These are phyloP conservation scores for Cremastinae sp. DNA, from an alignment of 2,888 invertebrate species.

Conservation along the genomic window DNA sequence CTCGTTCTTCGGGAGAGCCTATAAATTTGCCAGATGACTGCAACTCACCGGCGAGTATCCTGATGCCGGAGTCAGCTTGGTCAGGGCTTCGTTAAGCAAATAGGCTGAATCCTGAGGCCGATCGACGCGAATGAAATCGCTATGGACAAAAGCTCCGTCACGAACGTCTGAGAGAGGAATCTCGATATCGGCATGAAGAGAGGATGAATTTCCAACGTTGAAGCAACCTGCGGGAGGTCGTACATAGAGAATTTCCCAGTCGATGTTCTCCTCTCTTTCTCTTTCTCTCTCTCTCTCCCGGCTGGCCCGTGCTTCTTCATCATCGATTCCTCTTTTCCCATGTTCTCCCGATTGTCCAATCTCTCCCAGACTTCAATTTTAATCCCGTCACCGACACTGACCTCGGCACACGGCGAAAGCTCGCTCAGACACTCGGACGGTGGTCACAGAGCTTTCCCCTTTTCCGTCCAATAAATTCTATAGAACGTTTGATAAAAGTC, in stretches of 20 bases:
- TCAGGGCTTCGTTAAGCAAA: background rate
- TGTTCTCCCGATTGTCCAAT: slow-evolving; percentile 28
- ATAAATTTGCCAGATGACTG: slow-evolving; percentile 53
- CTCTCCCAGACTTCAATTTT: slow-evolving; percentile 20
- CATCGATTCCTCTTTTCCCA: slow-evolving; percentile 31
- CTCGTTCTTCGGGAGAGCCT: slow-evolving; percentile 22
- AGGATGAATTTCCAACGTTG: slow-evolving; percentile 45
- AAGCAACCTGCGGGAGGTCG: background rate
- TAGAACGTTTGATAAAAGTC: background rate
- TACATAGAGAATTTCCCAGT: slow-evolving; percentile 33
- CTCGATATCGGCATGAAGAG: slow-evolving; percentile 14
- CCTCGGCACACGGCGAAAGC: background rate
- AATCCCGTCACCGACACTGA: slow-evolving; percentile 8
- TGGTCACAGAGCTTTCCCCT: background rate
- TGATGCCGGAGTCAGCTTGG: background rate
- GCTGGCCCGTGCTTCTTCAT: slow-evolving; percentile 11
- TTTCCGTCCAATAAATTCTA: slow-evolving; percentile 25
- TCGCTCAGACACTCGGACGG: background rate
- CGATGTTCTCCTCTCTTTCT: too few species aligned
- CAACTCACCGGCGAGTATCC: background rate
- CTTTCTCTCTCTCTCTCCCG: too few species aligned
- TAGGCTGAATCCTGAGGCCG: slow-evolving; percentile 10
- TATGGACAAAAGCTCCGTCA: slow-evolving; percentile 36
- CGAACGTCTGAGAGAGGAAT: slow-evolving; percentile 5
- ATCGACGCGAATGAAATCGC: slow-evolving; percentile 19